Base-by-base conservation (phyloP, 1,140 invertebrate genomes). In the Hycleus phaleratus region DNA sequence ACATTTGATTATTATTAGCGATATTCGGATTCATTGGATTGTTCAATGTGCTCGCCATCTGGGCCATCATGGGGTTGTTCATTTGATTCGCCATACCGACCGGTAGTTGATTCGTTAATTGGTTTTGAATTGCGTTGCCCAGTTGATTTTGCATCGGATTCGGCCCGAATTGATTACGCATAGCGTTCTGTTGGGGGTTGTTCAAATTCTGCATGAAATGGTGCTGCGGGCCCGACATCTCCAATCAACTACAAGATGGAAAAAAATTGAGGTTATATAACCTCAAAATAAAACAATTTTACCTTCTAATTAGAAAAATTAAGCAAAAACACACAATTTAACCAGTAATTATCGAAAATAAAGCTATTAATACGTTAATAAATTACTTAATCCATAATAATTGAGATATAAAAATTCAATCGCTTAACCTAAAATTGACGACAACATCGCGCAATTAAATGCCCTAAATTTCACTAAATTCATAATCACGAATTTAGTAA, bases 191-290 rank as follows among this genome's bases (percentile, higher is more conserved):
- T 61, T 80, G 80, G 7, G 76, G 63, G 68, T 75, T 81, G 54
- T 78, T 76, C 60, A 81, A 78, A 38, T 78, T 77, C 56, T 78
- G 74, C 61, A 79, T 76, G 59, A 79, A 83, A 47, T 77, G 77
- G 74, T 82, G 81, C 51, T 78, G 78, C 56, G 80, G 79, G 10
- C 78, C 81, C 47, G 81, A 75, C 81, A 82, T 82, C 49, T 53
- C 26, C n/a, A n/a, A n/a, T 18, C 18, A 18, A 18, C 18, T 1
- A 18, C 18, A 18, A n/a, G n/a, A n/a, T n/a, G n/a, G n/a, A n/a
- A n/a, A n/a, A n/a, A 18, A 18, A 1, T 18, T 18, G 18, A 18
- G 18, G 18, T 18, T 18, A 18, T 18, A 18, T 18, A 18, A 18
- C 18, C 18, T 18, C 18, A 18, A 18, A 18, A 18, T 18, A 18